Conservation (phyloP, 1,140 invertebrate genomes). For the Samia ricini region DNA sequence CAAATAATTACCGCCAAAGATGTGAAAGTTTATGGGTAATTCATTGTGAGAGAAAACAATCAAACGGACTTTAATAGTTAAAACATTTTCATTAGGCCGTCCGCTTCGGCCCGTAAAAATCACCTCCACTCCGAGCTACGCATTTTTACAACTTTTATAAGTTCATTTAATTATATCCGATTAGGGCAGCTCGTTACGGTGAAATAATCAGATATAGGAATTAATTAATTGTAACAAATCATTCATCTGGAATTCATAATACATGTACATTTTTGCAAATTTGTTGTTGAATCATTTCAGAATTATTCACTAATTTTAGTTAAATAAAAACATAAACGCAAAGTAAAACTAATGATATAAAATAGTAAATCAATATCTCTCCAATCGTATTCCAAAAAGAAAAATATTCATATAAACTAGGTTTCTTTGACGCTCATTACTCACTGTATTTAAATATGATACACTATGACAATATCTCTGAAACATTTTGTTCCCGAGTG, state of each 20-base stretch:
- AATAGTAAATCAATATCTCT: too few species aligned
- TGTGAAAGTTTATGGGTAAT: conserved; percentile 4
- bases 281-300: too few species aligned
- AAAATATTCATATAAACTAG: too few species aligned
- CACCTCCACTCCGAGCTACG: conserved; percentile 44
- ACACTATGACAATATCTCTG: too few species aligned
- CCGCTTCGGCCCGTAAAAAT: conserved; percentile 43
- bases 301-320: too few species aligned
- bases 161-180: conserved; percentile 46
- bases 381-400: too few species aligned
- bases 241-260: not conserved
- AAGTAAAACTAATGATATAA: too few species aligned
- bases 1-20: conserved; percentile 1
- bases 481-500: too few species aligned
- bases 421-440: too few species aligned
- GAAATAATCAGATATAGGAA: conserved; percentile 16
- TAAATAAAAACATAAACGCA: too few species aligned
- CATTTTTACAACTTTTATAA: conserved; percentile 36
- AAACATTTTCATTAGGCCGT: conserved; percentile 56
- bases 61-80: conserved; percentile 55
- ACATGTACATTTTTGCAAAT: not conserved
- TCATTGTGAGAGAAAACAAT: conserved; percentile 50
- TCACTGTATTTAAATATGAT: too few species aligned
- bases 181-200: conserved; percentile 42
- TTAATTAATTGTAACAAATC: conserved; percentile 1